A percentile compares a stretch with the other conserved stretches of the same genome.
Evolutionary conservation across 2,888 invertebrate genomes (phyloP).

Genomic region (Tromatobia lineatoria): DNA sequence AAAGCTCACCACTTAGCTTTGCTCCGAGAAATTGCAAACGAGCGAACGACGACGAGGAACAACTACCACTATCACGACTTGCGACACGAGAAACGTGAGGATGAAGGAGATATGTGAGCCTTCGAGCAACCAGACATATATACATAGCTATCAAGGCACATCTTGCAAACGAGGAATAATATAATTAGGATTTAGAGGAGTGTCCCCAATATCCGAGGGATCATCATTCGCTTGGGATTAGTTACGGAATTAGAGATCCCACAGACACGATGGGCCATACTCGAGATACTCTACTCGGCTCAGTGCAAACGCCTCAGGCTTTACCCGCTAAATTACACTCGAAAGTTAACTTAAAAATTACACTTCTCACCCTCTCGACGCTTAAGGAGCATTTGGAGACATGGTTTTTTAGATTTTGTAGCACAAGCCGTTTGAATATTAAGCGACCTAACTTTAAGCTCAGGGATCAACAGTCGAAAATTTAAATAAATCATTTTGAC

Average conservation of each 20-base stretch:
- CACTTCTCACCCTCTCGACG: neutral
- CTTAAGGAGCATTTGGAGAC: neutral
- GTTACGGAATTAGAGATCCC: constrained; percentile 37
- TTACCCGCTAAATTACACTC: constrained; percentile 1
- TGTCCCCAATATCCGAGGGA: constrained; percentile 44
- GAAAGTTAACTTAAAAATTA: constrained; percentile 1
- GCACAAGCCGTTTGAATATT: neutral
- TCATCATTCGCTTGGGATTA: constrained; percentile 26
- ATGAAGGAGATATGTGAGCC: constrained; percentile 26
- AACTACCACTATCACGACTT: neutral
- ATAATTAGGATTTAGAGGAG: constrained; percentile 54
- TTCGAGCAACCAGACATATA: constrained; percentile 32
- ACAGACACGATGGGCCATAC: neutral
- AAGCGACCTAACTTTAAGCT: neutral
- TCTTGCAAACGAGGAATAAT: constrained; percentile 55
- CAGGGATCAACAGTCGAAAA: too few relatives aligned
- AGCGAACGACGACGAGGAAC: constrained; percentile 15
- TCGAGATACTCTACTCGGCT: neutral
- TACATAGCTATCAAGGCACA: constrained; percentile 32
- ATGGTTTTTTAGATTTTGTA: neutral
- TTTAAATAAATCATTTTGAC: too few relatives aligned
- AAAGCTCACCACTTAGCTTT: constrained; percentile 58
- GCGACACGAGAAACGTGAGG: neutral
- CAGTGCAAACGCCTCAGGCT: neutral
- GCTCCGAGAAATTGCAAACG: constrained; percentile 59